phyloP scores from a whole-genome alignment of 2,888 invertebrate species.

The Plebejus anna region DNA sequence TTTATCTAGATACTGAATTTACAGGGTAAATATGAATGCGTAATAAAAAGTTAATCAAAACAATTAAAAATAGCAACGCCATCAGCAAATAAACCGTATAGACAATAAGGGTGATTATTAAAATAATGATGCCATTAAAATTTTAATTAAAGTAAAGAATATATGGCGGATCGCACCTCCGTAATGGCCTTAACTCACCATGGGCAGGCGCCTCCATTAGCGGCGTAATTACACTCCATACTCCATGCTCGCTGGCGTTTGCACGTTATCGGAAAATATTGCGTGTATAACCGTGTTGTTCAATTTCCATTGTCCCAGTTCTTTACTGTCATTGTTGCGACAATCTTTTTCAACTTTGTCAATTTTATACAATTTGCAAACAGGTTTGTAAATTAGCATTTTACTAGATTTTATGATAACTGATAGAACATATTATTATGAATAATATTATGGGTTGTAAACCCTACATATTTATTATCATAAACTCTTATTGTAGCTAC shows the following conservation, averaged over 20 bases:
- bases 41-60: background rate
- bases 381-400: too few relatives aligned
- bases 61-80: background rate
- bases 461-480: too few relatives aligned
- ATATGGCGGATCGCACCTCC: conserved; percentile 30
- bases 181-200: conserved; percentile 42
- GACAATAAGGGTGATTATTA: conserved; percentile 1
- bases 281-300: background rate
- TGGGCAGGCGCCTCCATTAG: conserved; percentile 41
- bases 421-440: too few relatives aligned
- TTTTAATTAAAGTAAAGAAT: conserved; percentile 19
- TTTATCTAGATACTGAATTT: background rate
- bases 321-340: background rate
- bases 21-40: background rate
- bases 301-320: conserved; percentile 8
- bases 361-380: background rate
- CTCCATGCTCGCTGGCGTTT: conserved; percentile 37
- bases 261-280: conserved; percentile 28
- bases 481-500: too few relatives aligned
- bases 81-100: background rate
- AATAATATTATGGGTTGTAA: too few relatives aligned
- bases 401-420: too few relatives aligned
- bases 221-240: conserved; percentile 42
- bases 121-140: conserved; percentile 1
- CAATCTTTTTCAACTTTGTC: background rate